A percentile compares a stretch with the other conserved stretches of the same genome.
Conservation (phyloP, 2,113 vertebrate species). For the Cyrtonyx montezumae region DNA sequence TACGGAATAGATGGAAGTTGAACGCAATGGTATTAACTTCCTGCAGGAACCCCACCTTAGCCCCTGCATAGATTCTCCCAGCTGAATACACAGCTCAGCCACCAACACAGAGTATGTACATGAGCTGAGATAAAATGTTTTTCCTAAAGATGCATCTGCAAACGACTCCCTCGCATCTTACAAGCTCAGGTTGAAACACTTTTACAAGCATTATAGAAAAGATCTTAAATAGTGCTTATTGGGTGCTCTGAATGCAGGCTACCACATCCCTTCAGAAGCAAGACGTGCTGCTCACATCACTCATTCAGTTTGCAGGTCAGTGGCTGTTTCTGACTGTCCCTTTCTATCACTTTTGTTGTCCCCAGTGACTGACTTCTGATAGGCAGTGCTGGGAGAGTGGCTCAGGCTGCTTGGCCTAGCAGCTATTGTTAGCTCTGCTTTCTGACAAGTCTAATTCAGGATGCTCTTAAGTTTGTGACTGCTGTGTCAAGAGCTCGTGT, state of each 20-base stretch:
- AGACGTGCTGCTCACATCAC: accelerated
- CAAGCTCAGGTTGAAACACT: not conserved
- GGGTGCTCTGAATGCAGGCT: not conserved
- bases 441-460: not conserved
- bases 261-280: not conserved
- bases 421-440: not conserved
- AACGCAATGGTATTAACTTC: not conserved
- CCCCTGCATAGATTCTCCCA: not conserved
- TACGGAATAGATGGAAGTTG: not conserved
- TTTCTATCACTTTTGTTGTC: not conserved
- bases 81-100: not conserved
- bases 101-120: not conserved
- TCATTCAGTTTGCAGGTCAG: accelerated
- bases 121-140: not conserved
- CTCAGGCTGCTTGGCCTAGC: not conserved
- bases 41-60: not conserved
- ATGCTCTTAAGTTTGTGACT: not conserved
- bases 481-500: conserved; percentile 17
- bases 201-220: not conserved
- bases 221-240: not conserved
- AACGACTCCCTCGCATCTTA: not conserved
- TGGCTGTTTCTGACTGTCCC: not conserved
- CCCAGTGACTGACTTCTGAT: not conserved
- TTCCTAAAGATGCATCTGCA: not conserved
- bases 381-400: not conserved